phyloP scores from a whole-genome alignment of 2,888 invertebrate genomes.

The Plagodis pulveraria region DNA sequence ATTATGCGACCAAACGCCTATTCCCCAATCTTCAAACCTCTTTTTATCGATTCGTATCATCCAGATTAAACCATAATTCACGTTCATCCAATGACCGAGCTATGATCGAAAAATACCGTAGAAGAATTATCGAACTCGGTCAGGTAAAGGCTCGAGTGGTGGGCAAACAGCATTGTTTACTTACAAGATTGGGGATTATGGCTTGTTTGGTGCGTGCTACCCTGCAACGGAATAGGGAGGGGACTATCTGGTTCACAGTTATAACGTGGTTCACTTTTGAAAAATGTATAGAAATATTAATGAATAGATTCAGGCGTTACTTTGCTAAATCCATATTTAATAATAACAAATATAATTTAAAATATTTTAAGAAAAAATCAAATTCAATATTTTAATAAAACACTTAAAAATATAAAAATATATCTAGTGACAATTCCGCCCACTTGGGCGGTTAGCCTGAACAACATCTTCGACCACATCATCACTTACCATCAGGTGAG shows the following conservation, averaged over 20 bases:
- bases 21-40: background rate
- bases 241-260: background rate
- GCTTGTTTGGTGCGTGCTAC: constrained; percentile 25
- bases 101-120: constrained; percentile 10
- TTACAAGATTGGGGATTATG: constrained; percentile 43
- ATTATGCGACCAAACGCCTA: background rate
- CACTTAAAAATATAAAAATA: no score
- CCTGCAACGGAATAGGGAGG: background rate
- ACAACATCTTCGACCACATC: no score
- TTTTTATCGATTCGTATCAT: constrained; percentile 12
- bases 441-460: no score
- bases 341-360: no score
- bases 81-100: constrained; percentile 4
- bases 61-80: constrained; percentile 16
- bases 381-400: no score
- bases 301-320: no score
- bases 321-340: no score
- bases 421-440: no score
- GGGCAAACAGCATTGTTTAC: constrained; percentile 43
- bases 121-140: constrained; percentile 11
- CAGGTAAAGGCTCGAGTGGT: constrained; percentile 25
- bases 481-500: no score
- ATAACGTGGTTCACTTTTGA: background rate
- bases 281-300: background rate
- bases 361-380: no score